phyloP scores from a whole-genome alignment of 2,113 vertebrate genomes.

The Felis chaus region DNA sequence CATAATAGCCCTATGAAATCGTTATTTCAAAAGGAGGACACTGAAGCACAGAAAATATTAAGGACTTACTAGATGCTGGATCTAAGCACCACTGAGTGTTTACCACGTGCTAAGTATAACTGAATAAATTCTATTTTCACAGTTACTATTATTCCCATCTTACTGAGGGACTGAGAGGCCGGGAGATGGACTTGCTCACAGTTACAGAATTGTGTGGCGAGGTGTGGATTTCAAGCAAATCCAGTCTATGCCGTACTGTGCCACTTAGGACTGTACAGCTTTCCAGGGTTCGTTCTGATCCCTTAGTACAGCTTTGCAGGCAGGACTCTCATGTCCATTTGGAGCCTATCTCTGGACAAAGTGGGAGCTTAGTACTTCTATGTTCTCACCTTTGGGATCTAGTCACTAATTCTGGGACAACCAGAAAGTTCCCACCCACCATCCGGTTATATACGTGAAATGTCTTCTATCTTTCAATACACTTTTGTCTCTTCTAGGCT shows the following conservation, averaged over 20 bases:
- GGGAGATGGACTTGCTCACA: no score
- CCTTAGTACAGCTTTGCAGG: neutral
- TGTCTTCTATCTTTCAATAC: neutral
- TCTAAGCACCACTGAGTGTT: rapidly evolving
- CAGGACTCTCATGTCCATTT: neutral
- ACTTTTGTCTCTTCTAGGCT: neutral
- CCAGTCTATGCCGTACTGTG: neutral
- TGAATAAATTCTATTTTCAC: neutral
- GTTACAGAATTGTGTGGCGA: neutral
- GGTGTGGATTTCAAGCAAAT: no score
- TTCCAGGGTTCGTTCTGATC: neutral
- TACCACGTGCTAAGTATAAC: neutral
- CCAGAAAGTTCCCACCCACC: neutral
- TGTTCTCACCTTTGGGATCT: neutral
- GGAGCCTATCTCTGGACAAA: neutral
- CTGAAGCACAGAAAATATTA: neutral
- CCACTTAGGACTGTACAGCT: rapidly evolving
- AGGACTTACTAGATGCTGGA: neutral
- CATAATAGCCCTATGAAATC: neutral
- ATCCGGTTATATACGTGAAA: neutral
- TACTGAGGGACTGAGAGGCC: neutral
- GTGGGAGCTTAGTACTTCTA: neutral
- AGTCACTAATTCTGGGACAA: neutral
- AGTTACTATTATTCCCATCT: neutral
- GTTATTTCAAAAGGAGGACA: neutral